Evolutionary conservation across 2,113 vertebrate species (phyloP), one percentile per base, ranked within the genome.

Genomic region (Vidua chalybeata): DNA sequence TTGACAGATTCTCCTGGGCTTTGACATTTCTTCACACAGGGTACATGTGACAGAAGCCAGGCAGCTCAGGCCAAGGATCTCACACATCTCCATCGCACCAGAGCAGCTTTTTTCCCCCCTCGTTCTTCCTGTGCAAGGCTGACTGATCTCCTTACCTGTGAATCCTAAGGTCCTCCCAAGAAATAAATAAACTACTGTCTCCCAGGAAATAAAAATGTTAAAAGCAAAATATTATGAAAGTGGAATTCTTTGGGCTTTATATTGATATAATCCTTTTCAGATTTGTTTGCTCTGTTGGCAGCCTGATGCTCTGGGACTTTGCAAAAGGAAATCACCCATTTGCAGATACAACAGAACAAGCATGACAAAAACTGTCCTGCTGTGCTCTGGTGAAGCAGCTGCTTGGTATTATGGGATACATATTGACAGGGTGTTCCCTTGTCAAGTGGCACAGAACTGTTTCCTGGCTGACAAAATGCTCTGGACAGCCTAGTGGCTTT

Each of bases 271-370:
- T 81, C 3, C 37, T 81, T 90, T 72, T 27, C 61, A 71, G 28
- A 45, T 82, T 63, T 8, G 0, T 71, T 52, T 78, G 26, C 24
- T 39, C n/a, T 69, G 22, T 66, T 77, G 77, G 84, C 81, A 93
- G 64, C 35, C 66, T 81, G 64, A 20, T 55, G 56, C 43, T 51
- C 55, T 67, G 55, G 54, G 73, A 19, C 24, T 74, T 78, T 82
- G 66, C 52, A 85, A 84, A 90, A 39, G 59, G 59, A 91, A 78
- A 43, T 87, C 39, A 75, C 61, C 28, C 46, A 23, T 91, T 93
- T 91, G 39, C 52, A 75, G 35, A 52, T 48, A 41, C 9, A 69
- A 18, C 24, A 87, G 41, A 95, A 68, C 24, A 69, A 84, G 31
- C n/a, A 4, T 28, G 35, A 56, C 52, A 89, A 87, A 71, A 55